Evolutionary conservation across 92 coral and sea anemone species (phyloP).

Genomic region (Zoanthus gigantus): DNA sequence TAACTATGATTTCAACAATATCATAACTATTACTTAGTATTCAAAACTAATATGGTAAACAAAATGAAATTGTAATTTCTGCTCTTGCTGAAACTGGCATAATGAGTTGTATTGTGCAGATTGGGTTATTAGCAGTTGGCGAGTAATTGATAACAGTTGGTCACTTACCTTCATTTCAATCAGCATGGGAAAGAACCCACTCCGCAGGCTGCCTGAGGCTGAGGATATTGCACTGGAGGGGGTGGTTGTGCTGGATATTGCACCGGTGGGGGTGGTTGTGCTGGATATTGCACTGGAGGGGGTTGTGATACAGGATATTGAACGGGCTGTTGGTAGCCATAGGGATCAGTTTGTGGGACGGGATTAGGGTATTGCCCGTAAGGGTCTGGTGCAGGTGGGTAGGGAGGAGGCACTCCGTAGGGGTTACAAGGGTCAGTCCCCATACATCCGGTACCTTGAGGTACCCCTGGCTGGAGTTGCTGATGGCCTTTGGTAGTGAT

Average conservation of each 20-base stretch:
- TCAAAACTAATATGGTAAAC: too few species aligned
- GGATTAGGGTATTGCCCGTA: constrained; percentile 25
- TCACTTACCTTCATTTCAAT: constrained; percentile 1
- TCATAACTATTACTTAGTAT: too few species aligned
- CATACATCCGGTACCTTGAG: constrained; percentile 20
- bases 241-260: constrained; percentile 14
- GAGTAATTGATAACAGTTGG: too few species aligned
- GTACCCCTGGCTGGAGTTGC: constrained; percentile 26
- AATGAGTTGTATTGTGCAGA: too few species aligned
- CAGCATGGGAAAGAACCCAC: constrained; percentile 29
- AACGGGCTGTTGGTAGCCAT: constrained; percentile 32
- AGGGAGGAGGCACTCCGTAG: constrained; percentile 28
- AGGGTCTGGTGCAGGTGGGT: constrained; percentile 8
- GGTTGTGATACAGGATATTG: constrained; percentile 6
- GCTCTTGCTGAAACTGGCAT: too few species aligned
- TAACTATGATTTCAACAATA: too few species aligned
- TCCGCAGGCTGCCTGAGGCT: constrained; percentile 8
- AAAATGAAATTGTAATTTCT: too few species aligned
- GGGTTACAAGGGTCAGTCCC: constrained; percentile 46
- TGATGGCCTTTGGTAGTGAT: constrained; percentile 7
- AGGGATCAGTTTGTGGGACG: constrained; percentile 14
- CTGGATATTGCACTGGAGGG: constrained; percentile 1
- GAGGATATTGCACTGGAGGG: constrained; percentile 6
- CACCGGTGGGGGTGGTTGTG: constrained; percentile 15
- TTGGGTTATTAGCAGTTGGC: too few species aligned